Evolutionary conservation across 1,140 invertebrate genomes (phyloP).

Genomic region (Papilio xuthus): DNA sequence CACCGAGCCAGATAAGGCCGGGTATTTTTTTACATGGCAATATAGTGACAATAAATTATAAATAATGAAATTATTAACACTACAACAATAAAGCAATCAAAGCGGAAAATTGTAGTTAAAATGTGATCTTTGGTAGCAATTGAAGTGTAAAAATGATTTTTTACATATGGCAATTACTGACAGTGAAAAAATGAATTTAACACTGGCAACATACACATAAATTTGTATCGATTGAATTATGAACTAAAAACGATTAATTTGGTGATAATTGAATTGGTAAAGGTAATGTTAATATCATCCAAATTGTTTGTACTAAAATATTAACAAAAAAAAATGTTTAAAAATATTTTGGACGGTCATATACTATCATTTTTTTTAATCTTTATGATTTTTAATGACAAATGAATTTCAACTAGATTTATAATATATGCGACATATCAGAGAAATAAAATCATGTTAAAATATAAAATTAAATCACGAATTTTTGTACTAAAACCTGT

Average conservation of each 20-base stretch:
- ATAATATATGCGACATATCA: not conserved
- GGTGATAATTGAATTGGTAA: constrained; percentile 7
- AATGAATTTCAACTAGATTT: not conserved
- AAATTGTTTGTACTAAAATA: not conserved
- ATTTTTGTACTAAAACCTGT: not conserved
- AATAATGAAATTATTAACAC: not conserved
- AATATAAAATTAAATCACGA: not conserved
- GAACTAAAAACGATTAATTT: not conserved
- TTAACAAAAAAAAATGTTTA: not conserved
- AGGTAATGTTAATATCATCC: not conserved
- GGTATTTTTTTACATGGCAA: not conserved
- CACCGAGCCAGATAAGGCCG: not conserved
- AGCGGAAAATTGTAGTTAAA: too few species aligned
- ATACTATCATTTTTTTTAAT: too few species aligned
- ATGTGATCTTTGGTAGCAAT: too few species aligned
- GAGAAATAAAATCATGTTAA: not conserved
- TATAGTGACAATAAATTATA: not conserved
- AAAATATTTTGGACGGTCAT: too few species aligned
- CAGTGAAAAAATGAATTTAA: not conserved
- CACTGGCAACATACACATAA: not conserved
- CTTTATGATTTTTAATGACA: not conserved
- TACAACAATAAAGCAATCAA: too few species aligned
- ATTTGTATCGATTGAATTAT: not conserved
- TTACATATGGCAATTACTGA: too few species aligned
- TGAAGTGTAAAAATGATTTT: too few species aligned